These are phyloP conservation scores for Microdon myrmicae DNA, from an alignment of 2,888 invertebrate species.

Conservation along the genomic window DNA sequence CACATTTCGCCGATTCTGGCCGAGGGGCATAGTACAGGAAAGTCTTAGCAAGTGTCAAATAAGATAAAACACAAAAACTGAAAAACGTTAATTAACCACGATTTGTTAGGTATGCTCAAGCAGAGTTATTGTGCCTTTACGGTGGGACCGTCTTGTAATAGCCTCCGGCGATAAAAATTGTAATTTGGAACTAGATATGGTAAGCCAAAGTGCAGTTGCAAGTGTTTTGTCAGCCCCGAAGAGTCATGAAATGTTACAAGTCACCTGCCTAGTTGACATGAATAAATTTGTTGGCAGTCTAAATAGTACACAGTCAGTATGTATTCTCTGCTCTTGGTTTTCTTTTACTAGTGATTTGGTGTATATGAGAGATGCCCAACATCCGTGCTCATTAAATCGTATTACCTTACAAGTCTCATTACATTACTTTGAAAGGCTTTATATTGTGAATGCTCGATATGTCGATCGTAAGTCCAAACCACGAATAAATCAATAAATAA, in stretches of 20 bases:
- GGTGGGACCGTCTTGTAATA: slow-evolving; percentile 29
- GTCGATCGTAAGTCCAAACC: too few relatives aligned
- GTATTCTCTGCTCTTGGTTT: too few relatives aligned
- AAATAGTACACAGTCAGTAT: slow-evolving; percentile 28
- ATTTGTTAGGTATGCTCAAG: slow-evolving; percentile 21
- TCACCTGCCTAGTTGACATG: slow-evolving; percentile 47
- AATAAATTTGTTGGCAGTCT: slow-evolving; percentile 42
- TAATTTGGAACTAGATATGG: slow-evolving; percentile 32
- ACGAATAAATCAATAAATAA: too few relatives aligned
- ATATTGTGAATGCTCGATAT: too few relatives aligned
- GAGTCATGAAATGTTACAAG: slow-evolving; percentile 49
- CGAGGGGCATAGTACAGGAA: slow-evolving; percentile 11
- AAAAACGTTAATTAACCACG: slow-evolving; percentile 51
- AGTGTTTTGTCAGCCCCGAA: slow-evolving; percentile 43
- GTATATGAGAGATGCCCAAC: too few relatives aligned
- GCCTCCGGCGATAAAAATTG: slow-evolving; percentile 26
- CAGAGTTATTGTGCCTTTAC: slow-evolving; percentile 1
- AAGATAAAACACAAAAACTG: slow-evolving; percentile 38
- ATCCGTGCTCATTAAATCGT: too few relatives aligned
- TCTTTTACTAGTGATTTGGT: too few relatives aligned
- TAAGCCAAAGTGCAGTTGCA: slow-evolving; percentile 41
- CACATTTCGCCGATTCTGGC: too few relatives aligned
- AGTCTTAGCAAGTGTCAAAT: slow-evolving; percentile 42
- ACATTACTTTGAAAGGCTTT: too few relatives aligned
- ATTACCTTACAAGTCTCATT: too few relatives aligned